These are phyloP conservation scores for Pseudoips prasinana DNA, from an alignment of 2,888 invertebrate genomes.

Conservation along the genomic window DNA sequence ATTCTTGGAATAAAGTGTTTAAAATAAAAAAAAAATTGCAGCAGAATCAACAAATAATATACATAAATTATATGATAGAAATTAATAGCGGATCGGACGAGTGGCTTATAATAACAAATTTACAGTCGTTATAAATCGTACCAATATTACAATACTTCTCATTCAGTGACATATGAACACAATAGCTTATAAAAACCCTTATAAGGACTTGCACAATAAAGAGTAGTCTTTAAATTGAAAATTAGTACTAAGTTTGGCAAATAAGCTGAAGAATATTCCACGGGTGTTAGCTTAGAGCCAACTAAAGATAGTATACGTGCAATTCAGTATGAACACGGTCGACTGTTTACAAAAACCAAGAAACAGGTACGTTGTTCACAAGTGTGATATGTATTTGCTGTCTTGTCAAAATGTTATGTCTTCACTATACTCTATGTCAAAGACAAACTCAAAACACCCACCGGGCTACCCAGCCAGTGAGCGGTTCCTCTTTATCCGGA, in stretches of 20 bases:
- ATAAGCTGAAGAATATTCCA: too few relatives aligned
- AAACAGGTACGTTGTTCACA: slow-evolving; percentile 31
- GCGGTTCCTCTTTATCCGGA: too few relatives aligned
- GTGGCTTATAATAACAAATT: slow-evolving; percentile 19
- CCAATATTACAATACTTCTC: slow-evolving; percentile 1
- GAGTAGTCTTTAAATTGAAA: too few relatives aligned
- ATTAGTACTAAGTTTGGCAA: too few relatives aligned
- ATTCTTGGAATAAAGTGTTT: slow-evolving; percentile 26
- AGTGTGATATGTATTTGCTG: slow-evolving; percentile 8
- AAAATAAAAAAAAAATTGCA: slow-evolving; percentile 30
- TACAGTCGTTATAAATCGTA: slow-evolving; percentile 8
- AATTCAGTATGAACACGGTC: not conserved
- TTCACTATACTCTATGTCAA: too few relatives aligned
- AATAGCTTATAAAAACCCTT: not conserved
- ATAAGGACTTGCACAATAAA: not conserved
- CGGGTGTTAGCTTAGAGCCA: too few relatives aligned
- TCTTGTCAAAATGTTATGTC: slow-evolving; percentile 23
- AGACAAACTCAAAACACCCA: too few relatives aligned
- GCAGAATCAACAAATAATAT: slow-evolving; percentile 26
- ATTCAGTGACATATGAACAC: slow-evolving; percentile 20
- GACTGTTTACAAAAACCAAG: slow-evolving; percentile 14
- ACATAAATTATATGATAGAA: slow-evolving; percentile 17
- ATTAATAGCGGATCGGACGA: slow-evolving; percentile 27
- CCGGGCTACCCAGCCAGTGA: too few relatives aligned
- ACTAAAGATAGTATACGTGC: too few relatives aligned